These are phyloP conservation scores for Stichopus horrens DNA, from an alignment of 53 echinoderm and acorn worm species.

Conservation along the genomic window DNA sequence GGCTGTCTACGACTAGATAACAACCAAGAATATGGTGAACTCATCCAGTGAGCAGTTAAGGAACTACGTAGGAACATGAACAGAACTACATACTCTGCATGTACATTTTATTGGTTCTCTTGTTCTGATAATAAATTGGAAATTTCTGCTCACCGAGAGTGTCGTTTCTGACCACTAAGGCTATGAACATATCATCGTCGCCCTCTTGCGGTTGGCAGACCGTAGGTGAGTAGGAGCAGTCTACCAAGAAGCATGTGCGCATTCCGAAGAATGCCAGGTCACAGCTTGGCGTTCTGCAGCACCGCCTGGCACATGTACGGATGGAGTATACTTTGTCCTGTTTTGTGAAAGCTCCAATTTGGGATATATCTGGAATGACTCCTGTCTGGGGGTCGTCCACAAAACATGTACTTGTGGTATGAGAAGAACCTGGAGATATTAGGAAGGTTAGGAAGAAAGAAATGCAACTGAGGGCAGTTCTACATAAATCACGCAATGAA, in stretches of 20 bases:
- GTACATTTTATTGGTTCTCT: too few relatives aligned
- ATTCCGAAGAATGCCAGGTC: conserved; percentile 13
- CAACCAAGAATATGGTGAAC: too few relatives aligned
- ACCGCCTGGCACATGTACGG: conserved; percentile 6
- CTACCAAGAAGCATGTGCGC: background rate
- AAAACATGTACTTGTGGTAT: background rate
- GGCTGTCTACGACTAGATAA: too few relatives aligned
- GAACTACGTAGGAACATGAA: too few relatives aligned
- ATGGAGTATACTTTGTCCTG: background rate
- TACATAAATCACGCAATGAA: too few relatives aligned
- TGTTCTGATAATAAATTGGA: too few relatives aligned
- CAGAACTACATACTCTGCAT: too few relatives aligned
- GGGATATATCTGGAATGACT: conserved; percentile 26
- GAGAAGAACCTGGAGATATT: background rate
- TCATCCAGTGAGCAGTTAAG: too few relatives aligned
- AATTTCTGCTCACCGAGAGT: conserved; percentile 3
- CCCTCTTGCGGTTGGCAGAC: conserved; percentile 14
- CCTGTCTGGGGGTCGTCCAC: background rate
- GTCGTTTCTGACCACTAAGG: background rate
- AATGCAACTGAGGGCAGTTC: too few relatives aligned
- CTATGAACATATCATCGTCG: background rate
- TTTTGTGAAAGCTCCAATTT: background rate
- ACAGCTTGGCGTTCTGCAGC: background rate
- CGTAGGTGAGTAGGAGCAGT: background rate
- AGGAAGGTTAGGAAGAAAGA: background rate